Evolutionary conservation across 1,140 invertebrate species (phyloP).

Genomic region (Drosophila littoralis): DNA sequence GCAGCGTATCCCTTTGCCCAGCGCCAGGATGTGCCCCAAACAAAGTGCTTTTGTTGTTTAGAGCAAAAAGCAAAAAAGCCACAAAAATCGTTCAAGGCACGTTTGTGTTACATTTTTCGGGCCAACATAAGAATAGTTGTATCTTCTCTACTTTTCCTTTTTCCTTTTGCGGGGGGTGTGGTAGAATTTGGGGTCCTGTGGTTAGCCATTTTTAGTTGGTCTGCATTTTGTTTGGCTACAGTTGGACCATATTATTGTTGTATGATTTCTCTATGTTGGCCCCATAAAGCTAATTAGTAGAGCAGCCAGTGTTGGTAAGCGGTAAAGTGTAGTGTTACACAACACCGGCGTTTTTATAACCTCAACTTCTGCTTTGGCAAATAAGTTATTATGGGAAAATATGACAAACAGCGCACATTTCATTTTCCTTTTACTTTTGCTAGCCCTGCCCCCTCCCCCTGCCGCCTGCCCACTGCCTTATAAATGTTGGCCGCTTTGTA

Average conservation of each 20-base stretch:
- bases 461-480: constrained; percentile 34
- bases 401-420: constrained; percentile 67
- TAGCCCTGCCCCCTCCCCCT: not conserved
- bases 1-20: constrained; percentile 26
- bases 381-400: constrained; percentile 80
- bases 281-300: constrained; percentile 66
- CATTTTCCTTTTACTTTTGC: constrained; percentile 5
- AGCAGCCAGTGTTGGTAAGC: constrained; percentile 22
- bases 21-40: constrained; percentile 38
- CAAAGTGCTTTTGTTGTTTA: constrained; percentile 80
- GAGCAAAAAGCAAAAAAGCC: constrained; percentile 81
- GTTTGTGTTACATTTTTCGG: constrained; percentile 64
- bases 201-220: constrained; percentile 71
- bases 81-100: constrained; percentile 82
- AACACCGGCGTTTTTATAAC: not conserved
- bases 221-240: constrained; percentile 41
- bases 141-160: constrained; percentile 11
- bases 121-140: constrained; percentile 30
- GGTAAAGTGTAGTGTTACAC: constrained; percentile 16
- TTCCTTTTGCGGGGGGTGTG: not conserved
- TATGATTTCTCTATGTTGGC: constrained; percentile 50
- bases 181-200: constrained; percentile 29
- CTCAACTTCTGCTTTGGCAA: constrained; percentile 17
- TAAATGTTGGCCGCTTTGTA: constrained; percentile 72
- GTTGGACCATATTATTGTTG: constrained; percentile 27